Evolutionary conservation across 2,888 invertebrate genomes (phyloP).

Genomic region (Limnephilus auricula): DNA sequence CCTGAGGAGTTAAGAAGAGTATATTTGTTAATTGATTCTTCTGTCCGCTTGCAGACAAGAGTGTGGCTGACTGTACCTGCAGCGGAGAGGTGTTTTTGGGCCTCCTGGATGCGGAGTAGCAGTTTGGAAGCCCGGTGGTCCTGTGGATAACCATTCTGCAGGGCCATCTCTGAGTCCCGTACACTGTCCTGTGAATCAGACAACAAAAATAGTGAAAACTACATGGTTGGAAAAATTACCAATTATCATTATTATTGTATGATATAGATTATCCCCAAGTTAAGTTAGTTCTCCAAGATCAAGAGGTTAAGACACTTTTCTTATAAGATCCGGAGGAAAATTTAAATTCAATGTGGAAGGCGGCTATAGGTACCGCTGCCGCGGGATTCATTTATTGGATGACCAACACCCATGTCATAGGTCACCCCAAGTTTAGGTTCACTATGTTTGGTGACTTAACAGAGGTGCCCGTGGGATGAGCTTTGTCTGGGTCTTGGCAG

Average conservation of each 20-base stretch:
- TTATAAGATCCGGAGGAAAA: background rate
- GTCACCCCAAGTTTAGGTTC: too few species aligned
- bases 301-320: background rate
- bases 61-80: background rate
- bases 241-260: background rate
- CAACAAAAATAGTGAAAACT: background rate
- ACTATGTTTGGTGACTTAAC: too few species aligned
- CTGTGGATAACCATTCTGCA: slow-evolving; percentile 80
- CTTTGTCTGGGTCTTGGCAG: too few species aligned
- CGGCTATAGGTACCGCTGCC: too few species aligned
- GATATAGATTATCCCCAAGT: background rate
- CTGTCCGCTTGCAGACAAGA: too few species aligned
- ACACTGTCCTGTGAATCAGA: slow-evolving; percentile 77
- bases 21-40: too few species aligned
- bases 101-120: slow-evolving; percentile 7
- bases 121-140: slow-evolving; percentile 82
- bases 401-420: too few species aligned
- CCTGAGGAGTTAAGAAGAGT: too few species aligned
- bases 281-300: background rate
- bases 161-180: slow-evolving; percentile 80
- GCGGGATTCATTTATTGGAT: too few species aligned
- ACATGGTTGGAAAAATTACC: background rate
- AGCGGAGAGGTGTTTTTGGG: slow-evolving; percentile 2
- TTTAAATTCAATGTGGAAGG: too few species aligned
- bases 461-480: too few species aligned